Percentiles rank a stretch among this genome's conserved stretches.
Evolutionary conservation across 2,888 invertebrate species (phyloP).

Genomic region (Sphaeridia pumilis): DNA sequence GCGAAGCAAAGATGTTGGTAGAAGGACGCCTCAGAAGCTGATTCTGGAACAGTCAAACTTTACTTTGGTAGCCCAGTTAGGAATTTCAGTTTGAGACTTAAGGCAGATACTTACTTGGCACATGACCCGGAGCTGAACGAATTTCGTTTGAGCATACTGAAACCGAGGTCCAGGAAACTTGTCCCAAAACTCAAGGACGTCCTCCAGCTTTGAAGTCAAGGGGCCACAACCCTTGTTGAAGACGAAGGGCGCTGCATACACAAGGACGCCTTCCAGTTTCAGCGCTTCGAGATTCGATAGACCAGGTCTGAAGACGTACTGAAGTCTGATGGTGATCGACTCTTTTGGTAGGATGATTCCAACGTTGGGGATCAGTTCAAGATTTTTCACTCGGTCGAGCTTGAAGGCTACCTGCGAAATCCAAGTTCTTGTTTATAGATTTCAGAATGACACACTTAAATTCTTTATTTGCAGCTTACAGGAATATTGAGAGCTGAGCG

Average conservation of each 20-base stretch:
- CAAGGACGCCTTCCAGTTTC: slow-evolving; percentile 11
- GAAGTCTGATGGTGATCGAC: slow-evolving; percentile 1
- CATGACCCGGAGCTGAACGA: slow-evolving; percentile 1
- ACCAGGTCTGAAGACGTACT: neutral
- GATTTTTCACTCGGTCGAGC: neutral
- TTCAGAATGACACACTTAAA: neutral
- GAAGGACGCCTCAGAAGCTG: neutral
- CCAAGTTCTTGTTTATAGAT: neutral
- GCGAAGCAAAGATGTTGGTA: neutral
- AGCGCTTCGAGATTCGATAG: neutral
- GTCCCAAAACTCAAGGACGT: slow-evolving; percentile 8
- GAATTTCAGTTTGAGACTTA: neutral
- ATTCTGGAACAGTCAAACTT: neutral
- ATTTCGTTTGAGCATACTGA: slow-evolving; percentile 10
- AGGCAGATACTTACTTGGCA: neutral
- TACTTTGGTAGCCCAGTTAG: neutral
- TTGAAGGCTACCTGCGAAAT: slow-evolving; percentile 9
- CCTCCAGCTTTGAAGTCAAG: neutral
- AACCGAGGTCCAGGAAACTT: slow-evolving; percentile 9
- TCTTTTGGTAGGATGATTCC: slow-evolving; percentile 7
- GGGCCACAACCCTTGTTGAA: slow-evolving; percentile 4
- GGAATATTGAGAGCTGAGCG: slow-evolving; percentile 5
- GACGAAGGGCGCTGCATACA: slow-evolving; percentile 9
- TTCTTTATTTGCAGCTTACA: neutral
- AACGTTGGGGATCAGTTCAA: slow-evolving; percentile 4